Evolutionary conservation across 2,797 vertebrate species (phyloP).

Genomic region (Cephalopachus bancanus): DNA sequence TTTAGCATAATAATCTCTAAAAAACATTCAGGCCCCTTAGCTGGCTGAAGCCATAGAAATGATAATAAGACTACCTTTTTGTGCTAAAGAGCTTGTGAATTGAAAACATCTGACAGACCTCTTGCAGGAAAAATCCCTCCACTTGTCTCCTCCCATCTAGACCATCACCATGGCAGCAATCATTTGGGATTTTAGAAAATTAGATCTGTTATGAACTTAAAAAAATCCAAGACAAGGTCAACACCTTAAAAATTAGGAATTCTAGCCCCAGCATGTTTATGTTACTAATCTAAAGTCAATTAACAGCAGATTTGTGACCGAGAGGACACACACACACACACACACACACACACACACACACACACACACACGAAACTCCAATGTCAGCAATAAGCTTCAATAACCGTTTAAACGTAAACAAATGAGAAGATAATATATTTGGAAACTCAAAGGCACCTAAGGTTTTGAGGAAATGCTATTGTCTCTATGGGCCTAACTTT

Average conservation of each 20-base stretch:
- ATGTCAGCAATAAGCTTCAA: slow-evolving; percentile 27
- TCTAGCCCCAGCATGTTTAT: neutral
- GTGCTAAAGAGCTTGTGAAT: no score
- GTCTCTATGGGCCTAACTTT: neutral
- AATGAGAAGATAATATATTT: slow-evolving; percentile 17
- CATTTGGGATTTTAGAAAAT: neutral
- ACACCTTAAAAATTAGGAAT: slow-evolving; percentile 31
- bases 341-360: no score
- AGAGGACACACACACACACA: neutral
- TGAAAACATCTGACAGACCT: no score
- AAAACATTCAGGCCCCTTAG: no score
- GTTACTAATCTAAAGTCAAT: neutral
- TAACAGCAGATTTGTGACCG: slow-evolving; percentile 17
- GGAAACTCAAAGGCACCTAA: neutral
- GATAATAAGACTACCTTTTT: no score
- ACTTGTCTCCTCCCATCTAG: no score
- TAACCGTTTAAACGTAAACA: neutral
- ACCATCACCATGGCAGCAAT: no score
- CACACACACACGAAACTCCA: neutral
- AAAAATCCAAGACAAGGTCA: slow-evolving; percentile 26
- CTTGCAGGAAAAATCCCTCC: no score
- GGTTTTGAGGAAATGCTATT: slow-evolving; percentile 17
- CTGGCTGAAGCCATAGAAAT: no score
- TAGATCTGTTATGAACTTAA: neutral
- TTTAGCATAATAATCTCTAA: no score